Percentiles rank a stretch among this genome's conserved stretches.
Conservation (phyloP, 2,888 invertebrate genomes). For the Rhyacophila evoluta region DNA sequence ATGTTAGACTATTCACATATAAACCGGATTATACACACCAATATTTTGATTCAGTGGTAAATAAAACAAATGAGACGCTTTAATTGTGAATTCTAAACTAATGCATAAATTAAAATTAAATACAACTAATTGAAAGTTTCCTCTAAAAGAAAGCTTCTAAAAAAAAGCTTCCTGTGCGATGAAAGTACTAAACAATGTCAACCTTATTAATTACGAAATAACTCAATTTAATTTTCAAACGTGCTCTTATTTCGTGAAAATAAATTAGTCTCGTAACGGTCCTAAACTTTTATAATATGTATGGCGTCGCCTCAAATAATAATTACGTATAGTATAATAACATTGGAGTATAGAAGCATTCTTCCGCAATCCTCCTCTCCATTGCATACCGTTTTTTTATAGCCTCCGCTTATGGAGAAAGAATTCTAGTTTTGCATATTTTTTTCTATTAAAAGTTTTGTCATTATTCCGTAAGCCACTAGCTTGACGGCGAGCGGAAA, state of each 20-base stretch:
- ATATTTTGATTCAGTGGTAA: no score
- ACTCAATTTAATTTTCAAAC: no score
- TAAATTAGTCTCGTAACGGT: background rate
- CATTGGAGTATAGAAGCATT: constrained; percentile 30
- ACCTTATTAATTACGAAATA: no score
- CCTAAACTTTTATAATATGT: background rate
- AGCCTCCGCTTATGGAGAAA: constrained; percentile 31
- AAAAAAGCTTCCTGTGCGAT: no score
- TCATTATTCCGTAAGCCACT: constrained; percentile 41
- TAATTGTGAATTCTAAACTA: no score
- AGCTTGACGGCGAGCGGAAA: background rate
- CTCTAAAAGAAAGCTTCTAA: no score
- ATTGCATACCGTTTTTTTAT: constrained; percentile 19
- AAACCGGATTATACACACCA: no score
- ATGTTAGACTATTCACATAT: no score
- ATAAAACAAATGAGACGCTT: no score
- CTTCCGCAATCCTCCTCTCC: background rate
- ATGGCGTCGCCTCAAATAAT: background rate
- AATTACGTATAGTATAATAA: background rate
- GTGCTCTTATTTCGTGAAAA: background rate
- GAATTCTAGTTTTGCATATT: constrained; percentile 42
- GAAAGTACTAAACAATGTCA: no score
- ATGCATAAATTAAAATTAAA: no score
- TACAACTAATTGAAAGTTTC: no score
- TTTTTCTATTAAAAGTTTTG: constrained; percentile 51